Evolutionary conservation across 2,888 invertebrate genomes (phyloP).

Genomic region (Hydrotaea cyrtoneurina): DNA sequence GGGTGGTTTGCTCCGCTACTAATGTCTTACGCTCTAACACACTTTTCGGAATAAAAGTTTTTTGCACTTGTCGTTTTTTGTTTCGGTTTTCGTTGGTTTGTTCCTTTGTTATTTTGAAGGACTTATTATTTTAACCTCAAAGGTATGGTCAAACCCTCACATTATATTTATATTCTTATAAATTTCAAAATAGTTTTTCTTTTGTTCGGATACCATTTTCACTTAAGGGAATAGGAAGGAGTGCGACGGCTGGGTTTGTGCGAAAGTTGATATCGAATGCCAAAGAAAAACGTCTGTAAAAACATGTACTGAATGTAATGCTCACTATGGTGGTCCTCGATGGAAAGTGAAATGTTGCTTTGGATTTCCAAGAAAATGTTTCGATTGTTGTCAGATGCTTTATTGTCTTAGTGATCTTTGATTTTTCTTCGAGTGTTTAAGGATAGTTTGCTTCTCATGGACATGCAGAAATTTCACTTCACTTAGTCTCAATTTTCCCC

Average conservation of each 20-base stretch:
- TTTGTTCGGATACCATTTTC: slow-evolving; percentile 38
- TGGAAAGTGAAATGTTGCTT: neutral
- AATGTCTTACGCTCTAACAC: neutral
- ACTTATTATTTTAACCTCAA: slow-evolving; percentile 56
- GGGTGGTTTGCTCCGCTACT: neutral
- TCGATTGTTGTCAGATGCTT: too few relatives aligned
- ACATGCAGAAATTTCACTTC: slow-evolving; percentile 23
- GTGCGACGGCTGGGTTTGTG: neutral
- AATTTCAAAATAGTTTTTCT: slow-evolving; percentile 54
- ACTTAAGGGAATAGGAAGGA: slow-evolving; percentile 32
- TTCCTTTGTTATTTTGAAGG: slow-evolving; percentile 40
- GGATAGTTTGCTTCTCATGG: slow-evolving; percentile 10
- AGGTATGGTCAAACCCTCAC: slow-evolving; percentile 60
- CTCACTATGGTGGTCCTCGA: too few relatives aligned
- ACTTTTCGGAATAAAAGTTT: neutral
- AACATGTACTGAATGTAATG: too few relatives aligned
- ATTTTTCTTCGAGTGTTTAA: slow-evolving; percentile 5
- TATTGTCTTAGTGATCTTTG: too few relatives aligned
- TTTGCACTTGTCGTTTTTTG: slow-evolving; percentile 21
- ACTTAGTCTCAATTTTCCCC: slow-evolving; percentile 32
- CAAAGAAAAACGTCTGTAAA: neutral
- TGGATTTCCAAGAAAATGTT: too few relatives aligned
- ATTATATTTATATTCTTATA: slow-evolving; percentile 55
- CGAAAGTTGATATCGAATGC: neutral
- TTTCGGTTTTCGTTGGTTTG: neutral